phyloP scores from a whole-genome alignment of 2,113 vertebrate genomes.

The Tetrao urogallus region DNA sequence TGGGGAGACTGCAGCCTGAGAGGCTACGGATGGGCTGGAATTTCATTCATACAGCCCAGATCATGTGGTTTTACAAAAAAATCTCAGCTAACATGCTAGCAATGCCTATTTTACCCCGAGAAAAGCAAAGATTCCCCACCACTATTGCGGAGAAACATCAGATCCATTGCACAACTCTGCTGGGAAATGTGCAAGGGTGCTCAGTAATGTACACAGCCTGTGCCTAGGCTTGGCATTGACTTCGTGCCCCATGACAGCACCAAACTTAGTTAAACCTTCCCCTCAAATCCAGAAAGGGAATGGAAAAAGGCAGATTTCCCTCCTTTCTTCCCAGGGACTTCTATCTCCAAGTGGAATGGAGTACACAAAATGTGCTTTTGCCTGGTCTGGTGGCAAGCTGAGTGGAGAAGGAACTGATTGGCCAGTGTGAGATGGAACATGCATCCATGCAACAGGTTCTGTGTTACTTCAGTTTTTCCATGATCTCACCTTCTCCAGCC shows the following conservation, averaged over 20 bases:
- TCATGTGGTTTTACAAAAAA: neutral
- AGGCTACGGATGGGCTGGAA: neutral
- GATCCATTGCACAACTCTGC: neutral
- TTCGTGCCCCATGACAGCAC: neutral
- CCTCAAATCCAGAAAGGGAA: neutral
- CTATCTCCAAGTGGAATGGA: slow-evolving; percentile 11
- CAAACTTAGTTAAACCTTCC: slow-evolving; percentile 4
- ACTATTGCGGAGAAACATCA: neutral
- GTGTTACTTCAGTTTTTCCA: neutral
- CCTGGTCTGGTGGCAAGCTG: neutral
- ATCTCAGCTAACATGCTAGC: neutral
- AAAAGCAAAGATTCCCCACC: neutral
- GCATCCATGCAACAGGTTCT: too few species aligned
- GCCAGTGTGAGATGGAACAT: neutral
- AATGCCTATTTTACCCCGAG: neutral
- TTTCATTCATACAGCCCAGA: slow-evolving; percentile 15
- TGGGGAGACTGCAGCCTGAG: neutral
- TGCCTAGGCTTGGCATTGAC: neutral
- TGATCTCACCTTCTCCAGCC: neutral
- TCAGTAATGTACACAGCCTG: neutral
- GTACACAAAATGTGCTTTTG: neutral
- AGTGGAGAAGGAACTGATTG: neutral
- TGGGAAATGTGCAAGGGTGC: neutral
- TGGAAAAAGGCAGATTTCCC: neutral
- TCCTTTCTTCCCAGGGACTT: neutral